These are phyloP conservation scores for Apocheima hispidaria DNA, from an alignment of 2,888 invertebrate species.

Conservation along the genomic window DNA sequence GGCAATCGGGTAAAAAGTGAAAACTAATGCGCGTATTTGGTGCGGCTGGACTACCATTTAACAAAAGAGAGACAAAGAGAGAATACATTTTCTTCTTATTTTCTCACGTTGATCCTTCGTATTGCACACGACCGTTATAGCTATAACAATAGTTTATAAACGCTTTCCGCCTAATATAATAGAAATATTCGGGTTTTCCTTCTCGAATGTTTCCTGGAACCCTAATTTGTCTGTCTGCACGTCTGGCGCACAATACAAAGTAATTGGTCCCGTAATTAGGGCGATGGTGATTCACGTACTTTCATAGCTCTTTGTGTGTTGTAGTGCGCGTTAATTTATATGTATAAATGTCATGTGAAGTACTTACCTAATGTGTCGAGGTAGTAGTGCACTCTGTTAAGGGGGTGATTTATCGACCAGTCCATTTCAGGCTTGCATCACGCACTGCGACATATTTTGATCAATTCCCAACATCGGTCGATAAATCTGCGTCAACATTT, in stretches of 20 bases:
- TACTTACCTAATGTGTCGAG: neutral
- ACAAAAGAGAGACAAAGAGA: too few relatives aligned
- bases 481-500: too few relatives aligned
- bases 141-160: neutral
- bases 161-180: neutral
- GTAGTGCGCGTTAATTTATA: conserved; percentile 44
- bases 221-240: conserved; percentile 52
- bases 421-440: too few relatives aligned
- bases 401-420: too few relatives aligned
- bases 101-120: too few relatives aligned
- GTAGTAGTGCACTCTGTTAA: conserved; percentile 7
- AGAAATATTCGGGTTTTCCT: conserved; percentile 8
- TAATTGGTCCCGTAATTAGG: conserved; percentile 61
- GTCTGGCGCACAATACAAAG: conserved; percentile 53
- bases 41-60: too few relatives aligned
- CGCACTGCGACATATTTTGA: too few relatives aligned
- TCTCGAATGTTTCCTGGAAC: conserved; percentile 32
- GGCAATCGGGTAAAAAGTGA: too few relatives aligned
- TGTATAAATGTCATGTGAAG: conserved; percentile 45
- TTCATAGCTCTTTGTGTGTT: conserved; percentile 59
- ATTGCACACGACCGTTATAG: too few relatives aligned
- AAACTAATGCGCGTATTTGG: too few relatives aligned
- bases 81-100: too few relatives aligned
- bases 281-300: conserved; percentile 54
- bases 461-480: too few relatives aligned